Base-by-base conservation (phyloP, 2,888 invertebrate species). In the Glyphotaelius pellucidus region DNA sequence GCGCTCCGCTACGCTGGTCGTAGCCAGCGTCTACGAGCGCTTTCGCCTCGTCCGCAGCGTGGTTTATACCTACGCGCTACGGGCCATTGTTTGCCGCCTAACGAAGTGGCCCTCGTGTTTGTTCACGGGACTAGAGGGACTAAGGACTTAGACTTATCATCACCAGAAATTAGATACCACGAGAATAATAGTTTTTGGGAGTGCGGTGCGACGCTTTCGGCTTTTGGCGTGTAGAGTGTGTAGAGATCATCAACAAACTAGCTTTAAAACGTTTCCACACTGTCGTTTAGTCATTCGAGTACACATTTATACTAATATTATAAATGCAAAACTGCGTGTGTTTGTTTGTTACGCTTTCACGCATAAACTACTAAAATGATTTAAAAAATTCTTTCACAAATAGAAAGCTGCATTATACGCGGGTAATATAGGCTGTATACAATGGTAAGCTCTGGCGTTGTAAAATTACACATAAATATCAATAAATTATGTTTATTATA, bases 101-200 rank as follows among this genome's bases (percentile, higher is more conserved):
- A 86, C 86, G 86, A 86, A 86, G 86, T 47, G 47, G 42, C 47
- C 86, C 86, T 86, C 30, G 86, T 86, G 86, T 86, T 86, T 86
- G 86, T 42, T 86, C 30, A 86, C 30, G 42, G 86, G 15, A 25
- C 86, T 47, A 30, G 42, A 25, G 85, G 5, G 52, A 67, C 52
- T 19, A 7, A 25, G 67, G n/a, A 67, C 67, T 67, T 25, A 9
- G 67, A 67, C 67, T 67, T 67, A 67, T 67, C 67, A 67, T 67
- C 67, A n/a, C 3, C 67, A 67, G 67, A 67, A 7, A 67, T 67
- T 67, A 67, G 67, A 67, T 67, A 67, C 67, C 67, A n/a, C 67
- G 67, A 67, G 67, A 67, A 67, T 67, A 67, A 67, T 67, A 67
- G 67, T 67, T n/a, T 67, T 67, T n/a, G 67, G n/a, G n/a, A 25